Evolutionary conservation across 2,797 vertebrate species (phyloP).

Genomic region (Orestias chungarensis): DNA sequence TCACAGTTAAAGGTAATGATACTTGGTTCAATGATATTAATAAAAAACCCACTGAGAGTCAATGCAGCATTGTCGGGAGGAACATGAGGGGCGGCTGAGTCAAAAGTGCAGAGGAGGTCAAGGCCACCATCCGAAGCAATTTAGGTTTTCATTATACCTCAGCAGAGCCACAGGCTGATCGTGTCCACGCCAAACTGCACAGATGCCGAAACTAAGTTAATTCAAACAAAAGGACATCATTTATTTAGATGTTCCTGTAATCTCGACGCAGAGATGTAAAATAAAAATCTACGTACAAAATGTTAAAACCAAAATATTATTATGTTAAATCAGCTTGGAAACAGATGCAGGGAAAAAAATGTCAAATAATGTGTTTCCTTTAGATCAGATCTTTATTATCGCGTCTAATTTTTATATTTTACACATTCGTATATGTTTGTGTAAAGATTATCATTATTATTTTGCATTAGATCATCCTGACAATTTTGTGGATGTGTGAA

Average conservation of each 20-base stretch:
- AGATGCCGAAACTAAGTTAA: too few species aligned
- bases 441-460: constrained; percentile 23
- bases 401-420: constrained; percentile 56
- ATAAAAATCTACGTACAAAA: neutral
- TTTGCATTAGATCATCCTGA: constrained; percentile 14
- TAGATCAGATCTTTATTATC: constrained; percentile 52
- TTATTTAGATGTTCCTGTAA: neutral
- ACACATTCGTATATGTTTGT: constrained; percentile 59
- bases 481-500: constrained; percentile 17
- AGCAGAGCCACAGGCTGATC: neutral
- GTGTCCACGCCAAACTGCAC: neutral
- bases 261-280: neutral
- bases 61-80: neutral
- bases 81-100: neutral
- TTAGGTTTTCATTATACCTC: too few species aligned
- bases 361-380: constrained; percentile 42
- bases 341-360: constrained; percentile 48
- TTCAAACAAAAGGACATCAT: neutral
- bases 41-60: neutral
- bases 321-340: constrained; percentile 33
- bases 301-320: neutral
- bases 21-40: neutral
- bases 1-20: neutral
- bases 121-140: too few species aligned
- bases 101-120: too few species aligned